Evolutionary conservation across 2,888 invertebrate species (phyloP).

Genomic region (Pocota personata): DNA sequence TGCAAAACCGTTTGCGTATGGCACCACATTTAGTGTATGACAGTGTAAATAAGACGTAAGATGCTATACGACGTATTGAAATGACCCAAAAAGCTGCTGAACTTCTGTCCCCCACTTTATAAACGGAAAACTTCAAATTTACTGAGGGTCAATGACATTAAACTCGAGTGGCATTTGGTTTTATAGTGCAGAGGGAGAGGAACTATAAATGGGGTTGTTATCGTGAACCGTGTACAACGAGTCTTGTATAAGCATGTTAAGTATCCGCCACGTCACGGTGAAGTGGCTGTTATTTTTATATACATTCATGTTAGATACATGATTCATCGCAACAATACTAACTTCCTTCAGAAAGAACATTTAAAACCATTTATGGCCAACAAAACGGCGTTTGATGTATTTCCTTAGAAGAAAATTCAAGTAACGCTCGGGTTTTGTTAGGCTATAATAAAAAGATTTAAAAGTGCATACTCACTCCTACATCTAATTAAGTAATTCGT

Average conservation of each 20-base stretch:
- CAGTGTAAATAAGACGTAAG: neutral
- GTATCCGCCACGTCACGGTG: neutral
- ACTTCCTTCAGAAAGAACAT: neutral
- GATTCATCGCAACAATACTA: neutral
- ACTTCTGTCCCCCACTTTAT: neutral
- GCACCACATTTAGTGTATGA: too few species aligned
- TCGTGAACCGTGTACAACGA: neutral
- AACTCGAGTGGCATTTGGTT: neutral
- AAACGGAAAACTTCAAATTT: neutral
- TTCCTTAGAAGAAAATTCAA: neutral
- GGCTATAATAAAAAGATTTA: neutral
- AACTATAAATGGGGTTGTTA: neutral
- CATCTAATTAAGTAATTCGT: conserved; percentile 8
- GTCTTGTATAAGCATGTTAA: neutral
- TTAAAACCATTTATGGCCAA: neutral
- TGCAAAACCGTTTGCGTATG: too few species aligned
- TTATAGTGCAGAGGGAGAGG: neutral
- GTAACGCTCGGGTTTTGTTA: neutral
- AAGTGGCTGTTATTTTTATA: neutral
- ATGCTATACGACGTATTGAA: neutral
- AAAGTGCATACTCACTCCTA: neutral
- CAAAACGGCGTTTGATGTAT: neutral
- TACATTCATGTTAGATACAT: neutral
- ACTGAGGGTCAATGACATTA: neutral
- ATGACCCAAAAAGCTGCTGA: neutral